Base-by-base conservation (phyloP, 1,140 invertebrate genomes). In the Philaenus spumarius region DNA sequence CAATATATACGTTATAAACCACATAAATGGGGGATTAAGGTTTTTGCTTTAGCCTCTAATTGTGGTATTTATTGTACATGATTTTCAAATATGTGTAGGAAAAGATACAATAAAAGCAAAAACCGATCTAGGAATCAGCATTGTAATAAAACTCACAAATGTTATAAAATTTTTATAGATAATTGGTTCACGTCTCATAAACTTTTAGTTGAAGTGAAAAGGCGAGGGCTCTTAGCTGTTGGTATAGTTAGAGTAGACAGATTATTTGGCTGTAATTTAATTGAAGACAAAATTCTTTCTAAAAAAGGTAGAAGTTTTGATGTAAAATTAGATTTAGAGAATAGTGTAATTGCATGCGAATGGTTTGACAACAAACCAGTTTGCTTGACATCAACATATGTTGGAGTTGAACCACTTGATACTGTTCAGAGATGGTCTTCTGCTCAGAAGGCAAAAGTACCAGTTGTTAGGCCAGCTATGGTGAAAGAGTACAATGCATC, bases 1-100 rank as follows among this genome's bases (percentile, higher is more conserved):
- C 70, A 71, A 58, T 72, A 70, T 58, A 43, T 69, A 1, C 64
- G 67, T 26, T 67, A 67, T n/a, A 72, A 72, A 59, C 69, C 67
- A 15, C 62, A 68, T 50, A 71, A 70, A 62, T 71, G 64, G 62
- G 68, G 65, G 14, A 70, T 57, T 39, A 70, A 72, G 56, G 35
- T 71, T 14, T 67, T 60, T 47, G 64, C 69, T 35, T n/a, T n/a
- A n/a, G n/a, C n/a, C n/a, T n/a, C n/a, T n/a, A n/a, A n/a, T n/a
- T n/a, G n/a, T n/a, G n/a, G n/a, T n/a, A n/a, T n/a, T n/a, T n/a
- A n/a, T n/a, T n/a, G n/a, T n/a, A 20, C 64, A 71, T 52, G 50
- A 69, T 20, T 69, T 70, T 65, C 64, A 68, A 55, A 50, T 69
- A 15, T 69, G 67, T 63, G 43, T 64, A 19, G 67, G 67, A 12